Evolutionary conservation across 2,797 vertebrate species (phyloP).

Genomic region (Schizothorax lantsangensis): DNA sequence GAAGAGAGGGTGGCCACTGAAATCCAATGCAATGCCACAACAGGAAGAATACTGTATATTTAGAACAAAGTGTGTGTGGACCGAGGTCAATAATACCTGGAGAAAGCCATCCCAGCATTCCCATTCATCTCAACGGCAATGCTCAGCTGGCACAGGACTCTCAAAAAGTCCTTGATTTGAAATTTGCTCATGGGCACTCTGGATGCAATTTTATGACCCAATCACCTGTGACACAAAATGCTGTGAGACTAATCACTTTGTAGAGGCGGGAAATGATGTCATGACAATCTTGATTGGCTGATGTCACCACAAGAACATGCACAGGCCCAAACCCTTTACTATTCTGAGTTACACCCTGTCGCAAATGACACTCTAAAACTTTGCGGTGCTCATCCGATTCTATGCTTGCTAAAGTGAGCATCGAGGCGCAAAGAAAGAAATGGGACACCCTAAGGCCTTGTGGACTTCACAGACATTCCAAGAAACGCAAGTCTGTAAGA

Average conservation of each 20-base stretch:
- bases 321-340: background rate
- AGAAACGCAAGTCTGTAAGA: background rate
- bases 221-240: background rate
- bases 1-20: slow-evolving; percentile 39
- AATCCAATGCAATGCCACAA: background rate
- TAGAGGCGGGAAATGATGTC: background rate
- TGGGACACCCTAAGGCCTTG: background rate
- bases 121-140: background rate
- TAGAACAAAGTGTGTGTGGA: slow-evolving; percentile 46
- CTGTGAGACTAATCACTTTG: background rate
- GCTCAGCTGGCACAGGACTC: background rate
- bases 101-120: background rate
- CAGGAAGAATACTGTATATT: slow-evolving; percentile 41
- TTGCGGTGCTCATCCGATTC: background rate
- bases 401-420: background rate
- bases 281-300: background rate
- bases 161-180: background rate
- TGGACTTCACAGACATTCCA: background rate
- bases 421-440: background rate
- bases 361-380: background rate
- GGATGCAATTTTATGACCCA: background rate
- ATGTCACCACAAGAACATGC: background rate
- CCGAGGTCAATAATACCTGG: background rate
- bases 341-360: background rate
- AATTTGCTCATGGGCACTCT: background rate